These are phyloP conservation scores for Plectrocnemia conspersa DNA, from an alignment of 1,140 invertebrate genomes.

Conservation along the genomic window DNA sequence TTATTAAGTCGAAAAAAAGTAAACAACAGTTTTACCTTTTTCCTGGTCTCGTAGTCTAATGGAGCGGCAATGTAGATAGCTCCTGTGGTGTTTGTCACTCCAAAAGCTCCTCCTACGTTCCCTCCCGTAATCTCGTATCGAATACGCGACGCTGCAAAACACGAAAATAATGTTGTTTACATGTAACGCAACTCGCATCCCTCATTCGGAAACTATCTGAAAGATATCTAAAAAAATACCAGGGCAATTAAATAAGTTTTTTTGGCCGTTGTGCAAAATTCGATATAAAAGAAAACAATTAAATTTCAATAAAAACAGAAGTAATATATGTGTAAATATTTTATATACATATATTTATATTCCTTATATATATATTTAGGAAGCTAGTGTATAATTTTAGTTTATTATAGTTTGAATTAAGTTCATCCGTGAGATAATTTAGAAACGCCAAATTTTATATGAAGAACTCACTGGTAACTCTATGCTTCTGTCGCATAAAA, in stretches of 20 bases:
- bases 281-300: neutral
- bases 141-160: conserved; percentile 64
- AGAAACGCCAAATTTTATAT: too few relatives aligned
- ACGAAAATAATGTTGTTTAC: neutral
- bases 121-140: conserved; percentile 74
- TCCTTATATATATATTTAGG: too few relatives aligned
- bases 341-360: neutral
- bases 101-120: conserved; percentile 72
- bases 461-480: too few relatives aligned
- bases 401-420: too few relatives aligned
- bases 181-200: neutral
- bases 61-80: conserved; percentile 70
- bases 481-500: too few relatives aligned
- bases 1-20: too few relatives aligned
- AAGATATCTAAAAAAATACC: conserved; percentile 1
- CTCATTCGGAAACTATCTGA: too few relatives aligned
- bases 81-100: conserved; percentile 68
- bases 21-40: conserved; percentile 50
- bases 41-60: conserved; percentile 71
- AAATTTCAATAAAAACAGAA: neutral
- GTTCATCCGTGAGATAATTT: too few relatives aligned
- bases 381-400: too few relatives aligned
- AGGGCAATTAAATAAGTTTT: neutral
- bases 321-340: neutral
- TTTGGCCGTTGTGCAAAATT: neutral